phyloP scores from a whole-genome alignment of 2,888 invertebrate species.

The Microplitis manilae region DNA sequence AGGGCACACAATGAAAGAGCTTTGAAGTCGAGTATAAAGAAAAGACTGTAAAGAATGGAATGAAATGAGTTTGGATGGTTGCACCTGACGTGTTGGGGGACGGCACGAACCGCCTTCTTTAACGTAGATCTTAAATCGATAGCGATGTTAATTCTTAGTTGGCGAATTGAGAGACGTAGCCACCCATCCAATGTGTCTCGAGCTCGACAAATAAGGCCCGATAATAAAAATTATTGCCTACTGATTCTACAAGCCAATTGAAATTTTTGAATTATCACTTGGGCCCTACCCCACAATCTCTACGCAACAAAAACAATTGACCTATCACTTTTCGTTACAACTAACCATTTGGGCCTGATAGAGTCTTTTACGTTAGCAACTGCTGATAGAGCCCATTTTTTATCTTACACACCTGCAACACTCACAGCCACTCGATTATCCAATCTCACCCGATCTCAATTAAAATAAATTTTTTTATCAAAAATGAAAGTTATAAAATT shows the following conservation, averaged over 20 bases:
- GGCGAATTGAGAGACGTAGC: conserved; percentile 56
- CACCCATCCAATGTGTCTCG: not conserved
- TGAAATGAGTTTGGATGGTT: conserved; percentile 43
- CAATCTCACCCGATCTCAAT: too few species aligned
- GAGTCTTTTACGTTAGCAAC: not conserved
- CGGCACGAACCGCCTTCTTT: conserved; percentile 51
- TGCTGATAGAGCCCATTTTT: not conserved
- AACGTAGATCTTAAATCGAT: conserved; percentile 57
- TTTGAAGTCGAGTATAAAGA: not conserved
- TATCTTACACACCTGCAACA: too few species aligned
- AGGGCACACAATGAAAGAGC: conserved; percentile 11
- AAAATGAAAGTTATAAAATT: too few species aligned
- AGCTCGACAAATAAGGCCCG: conserved; percentile 17
- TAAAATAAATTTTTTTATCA: too few species aligned
- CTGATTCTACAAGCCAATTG: not conserved
- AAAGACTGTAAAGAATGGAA: conserved; percentile 23
- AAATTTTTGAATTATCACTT: conserved; percentile 8
- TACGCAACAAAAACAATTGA: not conserved
- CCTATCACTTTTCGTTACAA: not conserved
- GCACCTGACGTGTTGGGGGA: conserved; percentile 62
- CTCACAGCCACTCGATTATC: too few species aligned
- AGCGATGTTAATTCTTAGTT: conserved; percentile 57
- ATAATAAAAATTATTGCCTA: conserved; percentile 11
- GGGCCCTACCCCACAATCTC: not conserved
- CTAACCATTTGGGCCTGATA: not conserved